Conservation (phyloP, 1,140 invertebrate species). For the Lerema accius region DNA sequence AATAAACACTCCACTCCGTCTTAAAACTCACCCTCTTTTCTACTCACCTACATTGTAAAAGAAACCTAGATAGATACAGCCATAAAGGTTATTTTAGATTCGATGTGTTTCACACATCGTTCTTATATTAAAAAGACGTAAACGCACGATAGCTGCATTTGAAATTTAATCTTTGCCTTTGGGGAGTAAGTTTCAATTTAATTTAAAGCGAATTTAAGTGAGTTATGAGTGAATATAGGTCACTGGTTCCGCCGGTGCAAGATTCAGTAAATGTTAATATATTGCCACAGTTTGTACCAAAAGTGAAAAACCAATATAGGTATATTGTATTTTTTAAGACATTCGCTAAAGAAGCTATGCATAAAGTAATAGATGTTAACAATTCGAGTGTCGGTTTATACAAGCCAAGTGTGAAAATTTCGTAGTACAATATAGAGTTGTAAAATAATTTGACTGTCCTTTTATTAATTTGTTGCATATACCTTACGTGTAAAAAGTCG, state of each 20-base stretch:
- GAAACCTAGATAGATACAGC: neutral
- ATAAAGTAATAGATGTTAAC: too few species aligned
- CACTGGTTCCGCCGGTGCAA: conserved; percentile 1
- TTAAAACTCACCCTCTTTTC: conserved; percentile 22
- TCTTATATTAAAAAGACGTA: neutral
- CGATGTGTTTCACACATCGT: neutral
- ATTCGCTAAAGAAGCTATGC: too few species aligned
- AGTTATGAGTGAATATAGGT: conserved; percentile 11
- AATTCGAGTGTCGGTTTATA: too few species aligned
- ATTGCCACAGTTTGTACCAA: too few species aligned
- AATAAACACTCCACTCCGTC: conserved; percentile 28
- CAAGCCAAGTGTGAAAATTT: too few species aligned
- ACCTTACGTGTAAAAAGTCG: too few species aligned
- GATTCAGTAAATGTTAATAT: too few species aligned
- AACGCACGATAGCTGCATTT: neutral
- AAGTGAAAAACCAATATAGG: too few species aligned
- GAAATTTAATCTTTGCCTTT: neutral
- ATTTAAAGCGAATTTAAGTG: neutral
- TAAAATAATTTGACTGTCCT: too few species aligned
- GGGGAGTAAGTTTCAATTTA: conserved; percentile 4
- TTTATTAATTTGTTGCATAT: too few species aligned
- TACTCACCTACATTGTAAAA: neutral
- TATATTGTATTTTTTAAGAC: too few species aligned
- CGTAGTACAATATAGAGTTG: too few species aligned
- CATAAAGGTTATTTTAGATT: conserved; percentile 8